Evolutionary conservation across 2,888 invertebrate genomes (phyloP), one percentile per base, ranked within the genome.

Genomic region (Stictocephala bisonia): DNA sequence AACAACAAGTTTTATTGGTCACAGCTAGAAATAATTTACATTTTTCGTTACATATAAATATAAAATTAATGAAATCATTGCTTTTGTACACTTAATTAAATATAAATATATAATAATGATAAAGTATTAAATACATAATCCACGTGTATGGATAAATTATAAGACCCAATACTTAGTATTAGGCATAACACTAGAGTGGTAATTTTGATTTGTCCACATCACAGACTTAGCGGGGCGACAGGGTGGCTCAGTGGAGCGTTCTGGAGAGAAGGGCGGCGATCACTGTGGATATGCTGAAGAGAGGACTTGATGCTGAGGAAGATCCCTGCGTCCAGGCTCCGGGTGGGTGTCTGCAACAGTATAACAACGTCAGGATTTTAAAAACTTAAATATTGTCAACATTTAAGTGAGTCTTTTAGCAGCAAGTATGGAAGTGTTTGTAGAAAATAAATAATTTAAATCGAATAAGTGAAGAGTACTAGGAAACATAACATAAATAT

Each of bases 301-400:
- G 13, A n/a, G 22, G 51, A 6, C 24, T n/a, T n/a, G 51, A 2
- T 22, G 51, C 24, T n/a, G 51, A 3, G 7, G 51, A 51, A 1
- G 50, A n/a, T n/a, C n/a, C 51, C 3, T 18, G 24, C 26, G 27
- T 26, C 51, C 51, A 51, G 13, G 51, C 26, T 3, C 11, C 24
- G 4, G 51, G n/a, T 1, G 51, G 0, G 83, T 85, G 1, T 83
- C 84, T 4, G 2, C 13, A 60, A 26, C 64, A 26, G 20, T 41
- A 53, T 13, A 64, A 35, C 24, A 40, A 31, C n/a, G n/a, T n/a
- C n/a, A n/a, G n/a, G n/a, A n/a, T n/a, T n/a, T n/a, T n/a, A n/a
- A n/a, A n/a, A n/a, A n/a, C n/a, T n/a, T n/a, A n/a, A n/a, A n/a
- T n/a, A n/a, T n/a, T n/a, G n/a, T n/a, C n/a, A n/a, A n/a, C n/a